Evolutionary conservation across 2,113 vertebrate species (phyloP).

Genomic region (Urocynchramus pylzowi): DNA sequence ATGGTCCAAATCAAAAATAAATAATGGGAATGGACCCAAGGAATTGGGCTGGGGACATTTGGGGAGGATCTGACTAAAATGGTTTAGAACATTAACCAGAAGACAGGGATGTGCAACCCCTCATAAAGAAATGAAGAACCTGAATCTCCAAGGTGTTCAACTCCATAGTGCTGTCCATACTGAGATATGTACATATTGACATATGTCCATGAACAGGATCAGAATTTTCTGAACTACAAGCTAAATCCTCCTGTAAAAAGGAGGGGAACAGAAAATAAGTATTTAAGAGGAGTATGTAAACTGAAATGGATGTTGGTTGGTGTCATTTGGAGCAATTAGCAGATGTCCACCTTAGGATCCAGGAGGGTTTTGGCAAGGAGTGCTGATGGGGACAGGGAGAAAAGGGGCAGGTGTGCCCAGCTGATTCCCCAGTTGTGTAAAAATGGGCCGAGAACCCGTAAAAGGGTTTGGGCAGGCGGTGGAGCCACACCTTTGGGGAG

Average conservation of each 20-base stretch:
- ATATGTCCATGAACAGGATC: neutral
- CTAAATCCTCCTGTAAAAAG: neutral
- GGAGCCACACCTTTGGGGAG: accelerated
- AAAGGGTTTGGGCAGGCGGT: accelerated
- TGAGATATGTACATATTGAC: neutral
- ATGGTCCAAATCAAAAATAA: neutral
- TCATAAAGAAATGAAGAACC: neutral
- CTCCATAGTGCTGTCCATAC: too few species aligned
- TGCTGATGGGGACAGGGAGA: too few species aligned
- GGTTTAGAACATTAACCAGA: neutral
- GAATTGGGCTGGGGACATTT: neutral
- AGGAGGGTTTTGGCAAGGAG: neutral
- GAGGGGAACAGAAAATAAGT: neutral
- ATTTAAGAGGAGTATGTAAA: neutral
- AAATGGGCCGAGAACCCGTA: accelerated
- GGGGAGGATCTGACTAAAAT: neutral
- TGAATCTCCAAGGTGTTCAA: neutral
- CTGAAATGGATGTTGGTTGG: accelerated
- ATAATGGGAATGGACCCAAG: neutral
- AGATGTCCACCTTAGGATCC: accelerated
- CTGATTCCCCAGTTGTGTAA: accelerated
- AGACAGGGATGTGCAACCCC: neutral
- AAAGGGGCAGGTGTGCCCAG: neutral
- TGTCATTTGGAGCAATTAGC: neutral
- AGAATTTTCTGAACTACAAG: neutral